Percentiles rank a stretch among this genome's conserved stretches.
Conservation (phyloP, 2,113 vertebrate genomes). For the Agapornis roseicollis region DNA sequence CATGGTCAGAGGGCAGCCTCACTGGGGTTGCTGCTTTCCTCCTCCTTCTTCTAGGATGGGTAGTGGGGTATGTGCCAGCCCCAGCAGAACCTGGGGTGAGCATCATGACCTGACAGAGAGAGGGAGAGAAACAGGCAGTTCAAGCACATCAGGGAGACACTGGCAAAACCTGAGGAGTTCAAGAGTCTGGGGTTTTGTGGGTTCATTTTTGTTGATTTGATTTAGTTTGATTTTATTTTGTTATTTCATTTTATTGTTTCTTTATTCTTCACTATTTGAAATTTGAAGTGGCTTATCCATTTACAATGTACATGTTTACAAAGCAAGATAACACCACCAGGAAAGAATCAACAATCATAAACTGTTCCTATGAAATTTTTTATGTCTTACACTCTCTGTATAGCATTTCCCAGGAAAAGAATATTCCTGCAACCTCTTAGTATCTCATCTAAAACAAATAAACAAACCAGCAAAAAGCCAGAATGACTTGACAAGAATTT, state of each 20-base stretch:
- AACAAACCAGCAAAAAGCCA: neutral
- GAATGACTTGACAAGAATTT: neutral
- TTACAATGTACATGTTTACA: neutral
- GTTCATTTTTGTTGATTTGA: neutral
- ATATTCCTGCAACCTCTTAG: neutral
- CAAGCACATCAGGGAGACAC: neutral
- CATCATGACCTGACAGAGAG: neutral
- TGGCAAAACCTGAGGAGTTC: neutral
- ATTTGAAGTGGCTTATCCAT: neutral
- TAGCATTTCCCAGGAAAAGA: neutral
- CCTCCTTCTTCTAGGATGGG: fast-evolving
- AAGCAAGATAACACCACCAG: neutral
- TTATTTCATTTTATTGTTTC: neutral
- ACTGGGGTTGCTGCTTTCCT: neutral
- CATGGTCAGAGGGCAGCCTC: neutral
- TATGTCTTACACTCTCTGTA: neutral
- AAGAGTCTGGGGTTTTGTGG: neutral
- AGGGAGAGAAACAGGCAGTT: neutral
- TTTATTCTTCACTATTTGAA: neutral
- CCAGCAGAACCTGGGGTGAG: neutral
- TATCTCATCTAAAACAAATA: neutral
- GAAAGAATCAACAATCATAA: neutral
- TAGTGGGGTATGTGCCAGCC: fast-evolving
- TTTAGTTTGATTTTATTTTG: neutral
- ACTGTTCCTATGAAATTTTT: neutral